Evolutionary conservation across 2,113 vertebrate genomes (phyloP).

Genomic region (Tyrannus savana): DNA sequence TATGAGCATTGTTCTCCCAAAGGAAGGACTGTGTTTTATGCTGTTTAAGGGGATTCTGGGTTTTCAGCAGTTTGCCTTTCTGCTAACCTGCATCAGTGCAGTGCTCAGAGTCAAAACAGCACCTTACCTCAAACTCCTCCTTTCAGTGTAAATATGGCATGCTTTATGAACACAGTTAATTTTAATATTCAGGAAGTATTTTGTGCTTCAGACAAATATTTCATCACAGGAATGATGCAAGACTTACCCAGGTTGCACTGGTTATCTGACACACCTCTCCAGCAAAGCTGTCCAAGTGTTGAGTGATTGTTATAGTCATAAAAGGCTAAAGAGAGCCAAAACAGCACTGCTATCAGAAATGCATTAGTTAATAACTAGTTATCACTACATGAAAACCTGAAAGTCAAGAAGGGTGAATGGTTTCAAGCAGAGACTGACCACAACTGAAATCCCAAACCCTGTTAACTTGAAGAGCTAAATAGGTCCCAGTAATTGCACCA

Average conservation of each 20-base stretch:
- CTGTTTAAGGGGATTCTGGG: neutral
- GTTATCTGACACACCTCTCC: neutral
- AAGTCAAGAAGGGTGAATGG: neutral
- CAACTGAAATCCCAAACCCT: neutral
- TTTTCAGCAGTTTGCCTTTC: neutral
- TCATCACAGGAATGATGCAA: neutral
- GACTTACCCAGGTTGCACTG: neutral
- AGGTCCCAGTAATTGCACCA: neutral
- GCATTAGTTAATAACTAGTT: neutral
- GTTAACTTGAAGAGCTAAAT: neutral
- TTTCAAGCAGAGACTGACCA: neutral
- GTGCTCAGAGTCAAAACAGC: neutral
- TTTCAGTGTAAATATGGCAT: neutral
- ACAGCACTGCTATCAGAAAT: neutral
- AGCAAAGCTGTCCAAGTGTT: neutral
- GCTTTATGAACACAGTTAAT: neutral
- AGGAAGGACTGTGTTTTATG: no score
- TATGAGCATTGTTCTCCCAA: neutral
- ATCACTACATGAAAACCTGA: neutral
- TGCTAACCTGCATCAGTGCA: neutral
- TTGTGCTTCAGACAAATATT: neutral
- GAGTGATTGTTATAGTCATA: neutral
- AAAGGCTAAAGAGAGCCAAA: neutral
- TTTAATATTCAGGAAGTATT: neutral
- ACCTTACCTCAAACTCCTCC: neutral